phyloP scores from a whole-genome alignment of 2,888 invertebrate genomes.

The Thalpophila matura region DNA sequence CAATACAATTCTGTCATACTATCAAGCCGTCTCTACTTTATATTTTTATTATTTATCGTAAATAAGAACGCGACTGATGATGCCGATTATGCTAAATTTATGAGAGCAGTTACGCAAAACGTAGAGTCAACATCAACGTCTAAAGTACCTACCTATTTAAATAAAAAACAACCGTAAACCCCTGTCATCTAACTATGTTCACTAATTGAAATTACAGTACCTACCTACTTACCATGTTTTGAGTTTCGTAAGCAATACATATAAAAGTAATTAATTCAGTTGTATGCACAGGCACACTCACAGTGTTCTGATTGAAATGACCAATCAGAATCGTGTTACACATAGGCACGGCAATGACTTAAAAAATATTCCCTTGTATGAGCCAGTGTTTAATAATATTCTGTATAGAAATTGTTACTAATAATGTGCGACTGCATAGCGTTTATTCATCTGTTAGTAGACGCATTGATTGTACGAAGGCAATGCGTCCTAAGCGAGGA shows the following conservation, averaged over 20 bases:
- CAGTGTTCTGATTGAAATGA: conserved; percentile 16
- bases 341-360: conserved; percentile 42
- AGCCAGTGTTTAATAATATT: conserved; percentile 22
- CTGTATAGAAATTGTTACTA: conserved; percentile 19
- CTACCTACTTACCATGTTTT: too few relatives aligned
- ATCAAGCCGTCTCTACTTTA: conserved; percentile 26
- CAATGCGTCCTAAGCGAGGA: conserved; percentile 40
- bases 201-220: conserved; percentile 10
- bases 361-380: conserved; percentile 35
- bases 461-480: conserved; percentile 45
- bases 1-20: too few relatives aligned
- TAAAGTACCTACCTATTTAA: conserved; percentile 28
- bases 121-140: conserved; percentile 29
- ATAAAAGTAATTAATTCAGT: conserved; percentile 3
- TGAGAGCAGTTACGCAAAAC: conserved; percentile 30
- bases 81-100: conserved; percentile 39
- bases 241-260: conserved; percentile 8
- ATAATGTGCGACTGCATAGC: conserved; percentile 30
- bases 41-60: conserved; percentile 42
- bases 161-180: conserved; percentile 23
- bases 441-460: conserved; percentile 28
- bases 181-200: background rate
- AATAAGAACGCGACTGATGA: conserved; percentile 47
- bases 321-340: conserved; percentile 35
- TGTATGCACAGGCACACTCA: too few relatives aligned